Base-by-base conservation (phyloP, 2,888 invertebrate species). In the Oeneis ivallda region DNA sequence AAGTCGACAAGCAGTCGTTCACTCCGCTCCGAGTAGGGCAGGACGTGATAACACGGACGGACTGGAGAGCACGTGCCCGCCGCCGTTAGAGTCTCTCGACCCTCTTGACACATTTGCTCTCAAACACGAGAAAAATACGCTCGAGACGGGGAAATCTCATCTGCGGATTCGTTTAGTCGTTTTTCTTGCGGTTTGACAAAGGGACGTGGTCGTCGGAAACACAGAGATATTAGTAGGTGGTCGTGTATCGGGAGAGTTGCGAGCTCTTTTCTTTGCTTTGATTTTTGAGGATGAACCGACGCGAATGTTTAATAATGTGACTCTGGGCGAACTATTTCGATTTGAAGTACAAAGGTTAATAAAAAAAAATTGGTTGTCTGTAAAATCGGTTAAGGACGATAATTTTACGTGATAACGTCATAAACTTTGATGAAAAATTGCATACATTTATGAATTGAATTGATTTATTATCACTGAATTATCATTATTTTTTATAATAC, bases 71-170 rank as follows among this genome's bases (percentile, higher is more conserved):
- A 69, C 68, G 68, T 69, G 45, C 52, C 58, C 13, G 13, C 57
- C 13, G 13, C 57, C 61, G 59, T 64, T 56, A 26, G 53, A 37
- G 11, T 26, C 41, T 0, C 41, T 59, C 62, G 57, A 11, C 59
- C 64, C 57, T 49, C 66, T 69, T 58, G 68, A 66, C 66, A 66
- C 50, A 68, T 52, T 61, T 52, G 54, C 56, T 49, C 54, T 50
- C 57, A 19, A 56, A 52, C 60, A 19, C n/a, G 56, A 34, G 39
- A 13, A 62, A 54, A 52, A 50, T 19, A 43, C 61, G 34, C 59
- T 59, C 41, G 47, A 4, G 11, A 15, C 49, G 61, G 59, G 37
- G 43, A 64, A 58, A 50, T 37, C 50, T 17, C 34, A 53, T 64
- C 41, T 32, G 52, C 3, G 62, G 45, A 63, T 50, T 53, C 19